Evolutionary conservation across 2,888 invertebrate species (phyloP), one percentile per base, ranked within the genome.

Genomic region (Drosophila borborema): DNA sequence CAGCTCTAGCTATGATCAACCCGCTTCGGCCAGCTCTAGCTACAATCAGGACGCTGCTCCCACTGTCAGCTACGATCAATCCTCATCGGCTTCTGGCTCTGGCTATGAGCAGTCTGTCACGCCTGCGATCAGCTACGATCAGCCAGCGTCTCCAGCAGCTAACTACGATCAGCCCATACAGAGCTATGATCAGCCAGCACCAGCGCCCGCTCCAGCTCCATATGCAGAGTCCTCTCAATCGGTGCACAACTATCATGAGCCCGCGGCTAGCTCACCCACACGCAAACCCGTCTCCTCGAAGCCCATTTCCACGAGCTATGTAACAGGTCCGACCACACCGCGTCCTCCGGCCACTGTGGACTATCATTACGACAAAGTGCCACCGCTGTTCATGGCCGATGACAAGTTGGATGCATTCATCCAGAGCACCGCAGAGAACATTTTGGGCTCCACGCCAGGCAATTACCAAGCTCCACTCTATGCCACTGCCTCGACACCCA

Each of bases 301-400:
- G 46, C 94, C 94, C 2, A 92, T 93, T n/a, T 92, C 94, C 5
- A 94, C 94, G 2, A 94, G 94, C 60, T 94, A 94, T 62, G 91
- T 94, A 9, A 92, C 94, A 2, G 92, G 94, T 34, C 94, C 94
- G 1, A 94, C 94, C 10, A 93, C 94, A 81, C 93, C 94, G 79
- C 94, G 94, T 84, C 94, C 94, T 80, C 94, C 95, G 0, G 86
- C 91, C 49, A 82, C 90, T 1, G 85, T 90, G 6, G 82, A 77
- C 3, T 89, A 92, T 4, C 89, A 91, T 55, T 89, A 89, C 43
- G 83, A 88, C 20, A 89, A 88, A 51, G 85, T 91, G 23, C 87
- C 86, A 0, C 83, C 89, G 2, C 82, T 91, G 0, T 81, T 89
- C 38, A 82, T 91, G 68, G 90, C 93, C 28, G 89, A 91, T 34